These are phyloP conservation scores for Hydrolagus colliei DNA, from an alignment of 2,797 vertebrate genomes.

Conservation along the genomic window DNA sequence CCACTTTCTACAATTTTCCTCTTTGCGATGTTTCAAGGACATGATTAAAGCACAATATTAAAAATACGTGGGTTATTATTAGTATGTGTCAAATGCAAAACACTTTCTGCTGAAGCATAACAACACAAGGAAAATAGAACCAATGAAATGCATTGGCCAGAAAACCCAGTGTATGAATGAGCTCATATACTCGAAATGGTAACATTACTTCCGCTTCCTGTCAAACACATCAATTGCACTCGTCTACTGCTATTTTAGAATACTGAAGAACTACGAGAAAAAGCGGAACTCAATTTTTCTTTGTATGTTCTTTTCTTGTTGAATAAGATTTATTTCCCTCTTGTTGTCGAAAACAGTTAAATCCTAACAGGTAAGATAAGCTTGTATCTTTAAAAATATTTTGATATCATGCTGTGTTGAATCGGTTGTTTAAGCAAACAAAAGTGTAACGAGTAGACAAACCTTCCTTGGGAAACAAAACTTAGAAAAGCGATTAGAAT, in stretches of 20 bases:
- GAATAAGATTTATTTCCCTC: background rate
- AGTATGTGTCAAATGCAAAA: background rate
- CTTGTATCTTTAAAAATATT: background rate
- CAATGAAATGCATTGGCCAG: background rate
- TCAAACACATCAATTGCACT: constrained; percentile 2
- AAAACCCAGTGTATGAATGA: background rate
- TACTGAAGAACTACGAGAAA: background rate
- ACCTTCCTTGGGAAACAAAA: background rate
- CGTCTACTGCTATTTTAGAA: background rate
- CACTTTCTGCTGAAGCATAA: background rate
- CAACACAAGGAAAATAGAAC: background rate
- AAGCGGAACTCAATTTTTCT: constrained; percentile 22
- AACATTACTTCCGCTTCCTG: background rate
- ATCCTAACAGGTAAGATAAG: constrained; percentile 15
- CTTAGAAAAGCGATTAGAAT: no score
- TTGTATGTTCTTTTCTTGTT: background rate
- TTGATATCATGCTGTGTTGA: background rate
- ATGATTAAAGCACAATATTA: background rate
- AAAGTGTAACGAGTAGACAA: background rate
- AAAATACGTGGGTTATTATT: background rate
- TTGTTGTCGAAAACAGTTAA: background rate
- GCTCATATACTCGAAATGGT: no score
- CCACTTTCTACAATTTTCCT: background rate
- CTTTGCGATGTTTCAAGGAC: background rate
- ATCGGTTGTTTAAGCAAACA: background rate